A percentile compares a stretch with the other conserved stretches of the same genome.
These are phyloP conservation scores for Oncorhynchus masou DNA, from an alignment of 2,113 vertebrate genomes.

Conservation along the genomic window DNA sequence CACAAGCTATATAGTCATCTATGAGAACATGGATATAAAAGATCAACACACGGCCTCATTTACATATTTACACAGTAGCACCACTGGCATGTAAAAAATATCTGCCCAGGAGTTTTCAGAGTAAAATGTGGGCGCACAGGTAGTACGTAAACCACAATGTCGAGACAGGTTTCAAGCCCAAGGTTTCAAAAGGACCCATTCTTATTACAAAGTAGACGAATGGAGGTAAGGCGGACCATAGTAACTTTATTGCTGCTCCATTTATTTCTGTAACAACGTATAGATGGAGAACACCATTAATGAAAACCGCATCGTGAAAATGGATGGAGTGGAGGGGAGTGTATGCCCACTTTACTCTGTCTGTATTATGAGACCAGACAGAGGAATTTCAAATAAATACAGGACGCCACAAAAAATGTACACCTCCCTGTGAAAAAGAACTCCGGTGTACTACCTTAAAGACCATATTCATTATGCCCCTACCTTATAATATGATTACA, in stretches of 20 bases:
- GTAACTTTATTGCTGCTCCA: conserved; percentile 46
- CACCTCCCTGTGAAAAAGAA: conserved; percentile 54
- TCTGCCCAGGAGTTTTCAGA: not conserved
- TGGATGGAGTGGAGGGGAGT: conserved; percentile 57
- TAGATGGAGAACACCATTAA: conserved; percentile 50
- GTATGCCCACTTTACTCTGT: conserved; percentile 66
- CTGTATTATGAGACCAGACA: conserved; percentile 65
- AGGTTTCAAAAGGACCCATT: conserved; percentile 32
- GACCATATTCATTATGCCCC: conserved; percentile 73
- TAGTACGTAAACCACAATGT: conserved; percentile 20
- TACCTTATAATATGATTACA: conserved; percentile 71
- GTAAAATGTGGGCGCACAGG: not conserved
- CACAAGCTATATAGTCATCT: too few relatives aligned
- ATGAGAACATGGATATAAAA: not conserved
- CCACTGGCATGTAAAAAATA: not conserved
- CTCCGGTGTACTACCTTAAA: conserved; percentile 55
- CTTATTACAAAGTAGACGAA: conserved; percentile 44
- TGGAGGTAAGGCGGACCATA: conserved; percentile 60
- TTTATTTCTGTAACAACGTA: conserved; percentile 62
- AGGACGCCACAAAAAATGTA: conserved; percentile 75
- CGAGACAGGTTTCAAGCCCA: conserved; percentile 19
- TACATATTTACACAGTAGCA: too few relatives aligned
- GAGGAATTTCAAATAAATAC: conserved; percentile 75
- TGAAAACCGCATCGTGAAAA: conserved; percentile 59
- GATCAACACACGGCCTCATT: not conserved